These are phyloP conservation scores for Hirtodrosophila trivittata DNA, from an alignment of 2,888 invertebrate species.

Conservation along the genomic window DNA sequence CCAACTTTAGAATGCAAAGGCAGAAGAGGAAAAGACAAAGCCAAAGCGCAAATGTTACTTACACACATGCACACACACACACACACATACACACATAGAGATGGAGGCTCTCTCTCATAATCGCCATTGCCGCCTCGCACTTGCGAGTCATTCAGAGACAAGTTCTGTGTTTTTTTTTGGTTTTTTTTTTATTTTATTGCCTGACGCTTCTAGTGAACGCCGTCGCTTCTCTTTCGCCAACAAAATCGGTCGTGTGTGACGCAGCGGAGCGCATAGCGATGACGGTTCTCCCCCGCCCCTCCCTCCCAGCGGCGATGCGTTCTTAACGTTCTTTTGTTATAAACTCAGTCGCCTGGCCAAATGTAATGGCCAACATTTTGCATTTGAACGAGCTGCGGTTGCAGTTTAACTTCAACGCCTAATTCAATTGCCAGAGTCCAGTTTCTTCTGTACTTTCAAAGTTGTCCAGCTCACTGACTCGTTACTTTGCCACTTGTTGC, in stretches of 20 bases:
- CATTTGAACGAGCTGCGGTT: slow-evolving; percentile 50
- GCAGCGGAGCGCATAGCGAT: slow-evolving; percentile 24
- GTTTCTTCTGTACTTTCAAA: slow-evolving; percentile 2
- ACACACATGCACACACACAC: slow-evolving; percentile 22
- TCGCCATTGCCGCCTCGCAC: slow-evolving; percentile 30
- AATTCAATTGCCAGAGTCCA: slow-evolving; percentile 29
- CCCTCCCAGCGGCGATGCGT: slow-evolving; percentile 13
- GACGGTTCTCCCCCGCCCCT: slow-evolving; percentile 2
- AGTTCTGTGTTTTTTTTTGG: slow-evolving; percentile 17
- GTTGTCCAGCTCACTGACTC: slow-evolving; percentile 1
- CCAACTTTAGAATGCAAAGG: slow-evolving; percentile 59
- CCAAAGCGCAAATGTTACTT: slow-evolving; percentile 44
- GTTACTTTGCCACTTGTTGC: slow-evolving; percentile 6
- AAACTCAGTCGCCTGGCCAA: slow-evolving; percentile 8
- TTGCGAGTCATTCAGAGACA: slow-evolving; percentile 42
- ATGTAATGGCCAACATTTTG: slow-evolving; percentile 65
- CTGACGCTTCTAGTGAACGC: slow-evolving; percentile 16
- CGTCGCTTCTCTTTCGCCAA: slow-evolving; percentile 33
- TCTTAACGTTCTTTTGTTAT: slow-evolving; percentile 33
- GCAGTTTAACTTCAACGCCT: slow-evolving; percentile 7
- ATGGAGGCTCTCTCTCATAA: slow-evolving; percentile 4
- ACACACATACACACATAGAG: background rate
- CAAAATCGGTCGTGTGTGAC: slow-evolving; percentile 62
- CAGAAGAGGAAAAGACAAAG: slow-evolving; percentile 34
- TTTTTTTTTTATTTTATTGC: slow-evolving; percentile 1